These are phyloP conservation scores for Drosophila murphyi DNA, from an alignment of 1,140 invertebrate species.

Conservation along the genomic window DNA sequence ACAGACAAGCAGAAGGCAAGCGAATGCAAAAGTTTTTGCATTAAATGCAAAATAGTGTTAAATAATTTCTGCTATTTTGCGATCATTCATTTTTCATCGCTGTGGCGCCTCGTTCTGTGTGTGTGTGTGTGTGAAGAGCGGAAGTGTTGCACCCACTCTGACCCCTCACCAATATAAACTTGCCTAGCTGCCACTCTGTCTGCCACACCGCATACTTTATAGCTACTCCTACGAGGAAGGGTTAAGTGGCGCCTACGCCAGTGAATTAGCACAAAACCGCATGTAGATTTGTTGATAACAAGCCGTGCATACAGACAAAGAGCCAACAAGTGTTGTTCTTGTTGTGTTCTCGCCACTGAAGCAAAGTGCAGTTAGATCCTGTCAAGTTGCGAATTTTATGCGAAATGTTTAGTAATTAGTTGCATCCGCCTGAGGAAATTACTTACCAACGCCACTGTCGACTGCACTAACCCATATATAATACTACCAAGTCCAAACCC, in stretches of 20 bases:
- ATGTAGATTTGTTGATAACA: slow-evolving; percentile 81
- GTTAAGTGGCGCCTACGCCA: slow-evolving; percentile 32
- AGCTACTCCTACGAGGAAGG: slow-evolving; percentile 41
- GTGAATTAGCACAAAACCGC: slow-evolving; percentile 75
- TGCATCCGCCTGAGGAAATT: slow-evolving; percentile 81
- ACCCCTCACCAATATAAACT: background rate
- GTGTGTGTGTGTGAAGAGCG: slow-evolving; percentile 42
- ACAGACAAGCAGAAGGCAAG: slow-evolving; percentile 22
- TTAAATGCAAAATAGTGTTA: slow-evolving; percentile 80
- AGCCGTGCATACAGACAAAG: slow-evolving; percentile 36
- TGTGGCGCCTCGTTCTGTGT: slow-evolving; percentile 23
- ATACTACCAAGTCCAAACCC: background rate
- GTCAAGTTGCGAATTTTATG: slow-evolving; percentile 82
- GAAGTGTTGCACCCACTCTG: slow-evolving; percentile 45
- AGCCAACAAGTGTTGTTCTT: slow-evolving; percentile 23
- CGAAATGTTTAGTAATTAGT: slow-evolving; percentile 84
- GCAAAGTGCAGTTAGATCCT: slow-evolving; percentile 68
- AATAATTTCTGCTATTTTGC: slow-evolving; percentile 77
- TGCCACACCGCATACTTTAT: slow-evolving; percentile 59
- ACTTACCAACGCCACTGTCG: slow-evolving; percentile 53
- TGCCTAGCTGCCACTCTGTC: slow-evolving; percentile 20
- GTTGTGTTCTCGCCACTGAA: slow-evolving; percentile 13
- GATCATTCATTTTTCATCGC: slow-evolving; percentile 68
- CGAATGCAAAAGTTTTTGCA: slow-evolving; percentile 69
- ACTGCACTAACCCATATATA: slow-evolving; percentile 5